phyloP scores from a whole-genome alignment of 2,113 vertebrate species.

The Mionectes macconnelli region DNA sequence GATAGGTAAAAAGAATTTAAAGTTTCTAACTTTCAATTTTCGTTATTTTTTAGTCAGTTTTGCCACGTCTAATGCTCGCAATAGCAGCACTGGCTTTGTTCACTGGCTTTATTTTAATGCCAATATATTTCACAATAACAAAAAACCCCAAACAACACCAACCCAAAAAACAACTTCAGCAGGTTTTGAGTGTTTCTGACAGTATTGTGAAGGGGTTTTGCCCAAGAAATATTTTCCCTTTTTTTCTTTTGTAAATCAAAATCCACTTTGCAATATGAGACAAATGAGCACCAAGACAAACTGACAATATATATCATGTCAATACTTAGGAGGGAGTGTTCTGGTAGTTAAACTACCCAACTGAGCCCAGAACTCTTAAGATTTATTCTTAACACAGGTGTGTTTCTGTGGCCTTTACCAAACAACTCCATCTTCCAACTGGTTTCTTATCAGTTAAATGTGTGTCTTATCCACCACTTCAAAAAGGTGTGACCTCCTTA shows the following conservation, averaged over 20 bases:
- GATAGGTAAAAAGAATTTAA: neutral
- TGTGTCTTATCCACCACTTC: slow-evolving; percentile 27
- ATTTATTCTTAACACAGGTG: slow-evolving; percentile 16
- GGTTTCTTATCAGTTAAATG: slow-evolving; percentile 12
- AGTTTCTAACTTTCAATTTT: neutral
- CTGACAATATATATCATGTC: neutral
- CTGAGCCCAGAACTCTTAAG: neutral
- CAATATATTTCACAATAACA: neutral
- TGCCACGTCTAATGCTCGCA: neutral
- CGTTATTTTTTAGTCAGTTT: neutral
- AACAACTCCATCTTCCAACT: slow-evolving; percentile 24
- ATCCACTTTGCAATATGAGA: neutral
- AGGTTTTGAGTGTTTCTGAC: neutral
- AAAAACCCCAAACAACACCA: neutral
- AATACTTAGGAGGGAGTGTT: neutral
- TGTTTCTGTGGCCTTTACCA: neutral
- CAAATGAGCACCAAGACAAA: neutral
- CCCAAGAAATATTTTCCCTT: neutral
- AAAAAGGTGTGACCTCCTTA: slow-evolving; percentile 11
- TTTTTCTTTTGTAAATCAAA: neutral
- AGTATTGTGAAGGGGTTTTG: neutral
- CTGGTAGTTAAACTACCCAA: neutral
- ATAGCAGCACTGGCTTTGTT: neutral
- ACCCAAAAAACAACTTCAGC: neutral
- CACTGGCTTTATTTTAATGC: neutral